phyloP scores from a whole-genome alignment of 2,888 invertebrate genomes.

The Argyra leucocephala region DNA sequence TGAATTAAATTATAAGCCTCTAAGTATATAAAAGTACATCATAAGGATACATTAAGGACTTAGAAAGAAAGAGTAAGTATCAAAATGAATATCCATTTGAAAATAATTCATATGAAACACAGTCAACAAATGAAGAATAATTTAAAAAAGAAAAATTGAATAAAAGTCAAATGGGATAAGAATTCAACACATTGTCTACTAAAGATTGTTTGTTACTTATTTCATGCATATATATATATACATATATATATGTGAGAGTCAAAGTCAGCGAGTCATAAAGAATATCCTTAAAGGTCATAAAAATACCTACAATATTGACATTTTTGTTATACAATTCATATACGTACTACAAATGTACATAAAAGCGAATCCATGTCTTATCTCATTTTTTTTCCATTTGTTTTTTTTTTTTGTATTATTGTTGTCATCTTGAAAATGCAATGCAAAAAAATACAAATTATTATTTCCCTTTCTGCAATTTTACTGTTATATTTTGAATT shows the following conservation, averaged over 20 bases:
- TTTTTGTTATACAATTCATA: not conserved
- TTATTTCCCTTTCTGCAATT: no score
- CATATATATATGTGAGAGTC: not conserved
- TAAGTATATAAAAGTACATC: not conserved
- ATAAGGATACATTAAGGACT: not conserved
- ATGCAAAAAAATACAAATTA: not conserved
- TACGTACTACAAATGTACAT: no score
- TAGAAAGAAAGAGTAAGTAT: not conserved
- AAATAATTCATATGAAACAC: not conserved
- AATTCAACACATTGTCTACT: no score
- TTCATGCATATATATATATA: no score
- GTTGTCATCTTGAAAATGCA: not conserved
- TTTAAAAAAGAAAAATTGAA: no score
- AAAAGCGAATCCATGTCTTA: slow-evolving; percentile 11
- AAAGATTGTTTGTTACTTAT: no score
- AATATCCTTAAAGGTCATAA: not conserved
- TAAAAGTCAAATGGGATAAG: no score
- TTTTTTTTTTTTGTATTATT: not conserved
- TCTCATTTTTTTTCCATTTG: not conserved
- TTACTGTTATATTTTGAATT: no score
- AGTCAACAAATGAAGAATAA: not conserved
- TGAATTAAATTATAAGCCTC: not conserved
- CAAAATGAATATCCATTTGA: no score
- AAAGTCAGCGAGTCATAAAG: not conserved
- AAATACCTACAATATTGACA: not conserved